Evolutionary conservation across 2,113 vertebrate genomes (phyloP).

Genomic region (Psammodynastes pulverulentus): DNA sequence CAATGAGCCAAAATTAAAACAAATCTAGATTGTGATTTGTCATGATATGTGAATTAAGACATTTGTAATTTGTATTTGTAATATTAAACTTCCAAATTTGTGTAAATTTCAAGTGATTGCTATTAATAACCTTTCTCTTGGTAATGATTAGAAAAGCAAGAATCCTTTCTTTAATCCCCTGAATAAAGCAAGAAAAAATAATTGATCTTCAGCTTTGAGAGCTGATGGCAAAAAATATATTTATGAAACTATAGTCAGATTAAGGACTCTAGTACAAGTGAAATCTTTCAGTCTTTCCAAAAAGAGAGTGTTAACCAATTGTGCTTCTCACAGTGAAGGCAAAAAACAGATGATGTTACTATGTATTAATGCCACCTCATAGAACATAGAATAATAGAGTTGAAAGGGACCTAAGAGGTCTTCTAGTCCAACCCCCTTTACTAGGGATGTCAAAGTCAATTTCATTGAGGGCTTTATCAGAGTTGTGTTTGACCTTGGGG

Average conservation of each 20-base stretch:
- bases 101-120: background rate
- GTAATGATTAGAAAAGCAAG: background rate
- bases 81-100: background rate
- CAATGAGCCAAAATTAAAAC: background rate
- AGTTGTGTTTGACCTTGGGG: no score
- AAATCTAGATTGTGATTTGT: background rate
- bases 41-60: background rate
- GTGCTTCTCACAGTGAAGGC: background rate
- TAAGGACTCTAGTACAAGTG: background rate
- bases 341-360: background rate
- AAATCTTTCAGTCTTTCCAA: background rate
- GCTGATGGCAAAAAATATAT: background rate
- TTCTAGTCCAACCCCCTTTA: no score
- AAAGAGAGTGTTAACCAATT: background rate
- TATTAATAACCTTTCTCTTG: background rate
- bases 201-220: background rate
- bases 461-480: no score
- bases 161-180: background rate
- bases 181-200: background rate
- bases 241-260: background rate
- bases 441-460: no score
- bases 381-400: no score
- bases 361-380: background rate
- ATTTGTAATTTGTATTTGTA: background rate
- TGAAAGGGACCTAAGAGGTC: no score